Evolutionary conservation across 2,113 vertebrate species (phyloP), one percentile per base, ranked within the genome.

Genomic region (Neolamprologus ventralis): DNA sequence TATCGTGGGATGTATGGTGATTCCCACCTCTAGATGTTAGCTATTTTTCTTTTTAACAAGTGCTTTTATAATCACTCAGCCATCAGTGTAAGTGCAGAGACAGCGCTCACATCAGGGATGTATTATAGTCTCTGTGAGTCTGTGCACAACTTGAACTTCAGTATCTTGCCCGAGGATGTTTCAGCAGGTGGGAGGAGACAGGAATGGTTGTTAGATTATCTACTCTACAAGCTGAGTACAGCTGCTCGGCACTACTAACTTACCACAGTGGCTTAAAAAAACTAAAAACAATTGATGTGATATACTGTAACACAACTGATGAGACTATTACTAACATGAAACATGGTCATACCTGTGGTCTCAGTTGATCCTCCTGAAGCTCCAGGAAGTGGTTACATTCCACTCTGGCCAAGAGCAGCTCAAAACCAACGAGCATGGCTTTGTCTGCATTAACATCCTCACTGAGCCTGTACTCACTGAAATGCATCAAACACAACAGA

Each of bases 351-450:
- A 93, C 94, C 5, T 81, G 78, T n/a, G 91, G 91, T 23, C 55
- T 65, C 42, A 85, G 65, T 7, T 89, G 71, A 12, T 89, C 94
- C 58, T 87, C 88, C 89, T 96, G 92, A 23, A 91, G 91, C 88
- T 97, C 85, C 1, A 97, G 95, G 58, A 97, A 79, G 8, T 94
- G 68, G 88, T 96, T 92, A 35, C 97, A 97, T 10, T 97, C 91
- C 0, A 96, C 93, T 89, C 97, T 96, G 7, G 95, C 96, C 85
- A 98, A 94, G 90, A 98, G 97, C 84, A 98, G 95, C 86, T 98
- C 96, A 78, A 98, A 97, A 2, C 96, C 97, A 71, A 96, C 88
- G 65, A 95, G 92, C 75, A 96, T 95, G 0, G 88, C 95, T 53
- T 90, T 92, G 37, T 97, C 95, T 31, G 94, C 55, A 40, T 95